Percentiles rank a stretch among this genome's conserved stretches.
Evolutionary conservation across 2,113 vertebrate genomes (phyloP).

Genomic region (Apus apus): DNA sequence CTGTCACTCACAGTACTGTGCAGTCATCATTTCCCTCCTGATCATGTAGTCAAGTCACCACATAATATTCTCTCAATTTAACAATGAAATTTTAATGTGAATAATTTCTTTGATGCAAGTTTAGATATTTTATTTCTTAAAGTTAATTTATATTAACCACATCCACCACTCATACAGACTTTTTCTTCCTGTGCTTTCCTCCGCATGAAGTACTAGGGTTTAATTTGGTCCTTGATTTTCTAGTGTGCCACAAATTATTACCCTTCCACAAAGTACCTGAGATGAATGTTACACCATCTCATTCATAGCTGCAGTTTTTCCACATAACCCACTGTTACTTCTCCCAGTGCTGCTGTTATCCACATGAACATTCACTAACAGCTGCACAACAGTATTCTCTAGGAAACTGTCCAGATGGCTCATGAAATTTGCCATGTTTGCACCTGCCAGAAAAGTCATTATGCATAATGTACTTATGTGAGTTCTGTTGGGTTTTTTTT

Average conservation of each 20-base stretch:
- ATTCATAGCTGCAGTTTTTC: neutral
- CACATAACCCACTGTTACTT: neutral
- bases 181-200: neutral
- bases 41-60: neutral
- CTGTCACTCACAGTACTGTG: neutral
- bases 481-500: neutral
- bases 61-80: neutral
- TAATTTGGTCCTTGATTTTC: neutral
- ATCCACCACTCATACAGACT: accelerated
- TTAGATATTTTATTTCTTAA: neutral
- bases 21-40: neutral
- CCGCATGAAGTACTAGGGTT: neutral
- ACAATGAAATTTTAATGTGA: neutral
- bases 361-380: neutral
- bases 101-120: neutral
- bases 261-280: neutral
- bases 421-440: neutral
- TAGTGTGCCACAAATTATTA: neutral
- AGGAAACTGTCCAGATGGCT: slow-evolving; percentile 3
- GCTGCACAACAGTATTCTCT: neutral
- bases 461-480: neutral
- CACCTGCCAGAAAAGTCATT: neutral
- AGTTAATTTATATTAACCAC: neutral
- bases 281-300: neutral
- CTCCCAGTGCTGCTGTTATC: neutral